Evolutionary conservation across 2,113 vertebrate genomes (phyloP).

Genomic region (Gambusia affinis): DNA sequence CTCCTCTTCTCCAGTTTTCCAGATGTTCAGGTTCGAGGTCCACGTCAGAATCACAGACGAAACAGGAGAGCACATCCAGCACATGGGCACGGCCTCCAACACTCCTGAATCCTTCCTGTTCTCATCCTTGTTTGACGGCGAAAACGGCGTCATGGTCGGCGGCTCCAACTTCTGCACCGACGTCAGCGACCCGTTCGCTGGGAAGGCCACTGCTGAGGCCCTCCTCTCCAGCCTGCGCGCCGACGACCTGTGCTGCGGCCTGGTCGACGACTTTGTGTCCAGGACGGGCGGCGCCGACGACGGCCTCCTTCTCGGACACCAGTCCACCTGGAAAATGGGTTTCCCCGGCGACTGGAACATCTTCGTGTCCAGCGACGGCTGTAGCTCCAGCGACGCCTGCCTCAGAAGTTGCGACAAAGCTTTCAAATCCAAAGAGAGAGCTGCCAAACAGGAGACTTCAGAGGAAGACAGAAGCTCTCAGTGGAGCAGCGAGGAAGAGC

Average conservation of each 20-base stretch:
- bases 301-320: conserved; percentile 64
- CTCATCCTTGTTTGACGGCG: conserved; percentile 78
- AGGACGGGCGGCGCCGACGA: conserved; percentile 65
- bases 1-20: conserved; percentile 72
- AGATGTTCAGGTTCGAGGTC: conserved; percentile 83
- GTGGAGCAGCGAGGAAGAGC: conserved; percentile 72
- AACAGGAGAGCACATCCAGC: conserved; percentile 77
- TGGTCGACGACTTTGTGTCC: conserved; percentile 79
- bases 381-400: conserved; percentile 19
- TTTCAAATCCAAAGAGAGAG: conserved; percentile 31
- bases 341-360: conserved; percentile 77
- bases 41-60: conserved; percentile 82
- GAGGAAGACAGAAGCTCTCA: conserved; percentile 60
- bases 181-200: conserved; percentile 59
- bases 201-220: conserved; percentile 68
- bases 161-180: conserved; percentile 70
- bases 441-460: conserved; percentile 32
- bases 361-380: conserved; percentile 66
- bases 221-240: conserved; percentile 77
- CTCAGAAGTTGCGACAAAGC: conserved; percentile 27
- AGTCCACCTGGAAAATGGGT: conserved; percentile 73
- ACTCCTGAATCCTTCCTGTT: conserved; percentile 76
- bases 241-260: conserved; percentile 78
- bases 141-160: conserved; percentile 68
- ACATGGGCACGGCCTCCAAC: conserved; percentile 67